Conservation (phyloP, 2,888 invertebrate species). For the Lathronympha strigana region DNA sequence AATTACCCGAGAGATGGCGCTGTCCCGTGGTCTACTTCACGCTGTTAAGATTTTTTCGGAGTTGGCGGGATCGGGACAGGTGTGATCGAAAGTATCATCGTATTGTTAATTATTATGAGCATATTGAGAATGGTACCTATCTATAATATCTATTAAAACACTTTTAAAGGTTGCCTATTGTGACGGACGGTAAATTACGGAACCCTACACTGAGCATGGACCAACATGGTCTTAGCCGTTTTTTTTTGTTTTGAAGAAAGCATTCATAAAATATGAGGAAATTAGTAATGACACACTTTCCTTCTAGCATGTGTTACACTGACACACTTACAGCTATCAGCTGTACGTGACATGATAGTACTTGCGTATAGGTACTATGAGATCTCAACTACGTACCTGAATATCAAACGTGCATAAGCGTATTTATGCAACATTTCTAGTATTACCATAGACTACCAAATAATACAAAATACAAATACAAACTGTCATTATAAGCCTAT, state of each 20-base stretch:
- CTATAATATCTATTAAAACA: too few species aligned
- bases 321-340: background rate
- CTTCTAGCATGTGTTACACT: background rate
- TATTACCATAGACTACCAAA: background rate
- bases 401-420: background rate
- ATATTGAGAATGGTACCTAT: too few species aligned
- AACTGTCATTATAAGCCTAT: background rate
- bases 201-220: too few species aligned
- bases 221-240: too few species aligned
- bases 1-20: too few species aligned
- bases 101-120: too few species aligned
- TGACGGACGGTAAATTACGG: too few species aligned
- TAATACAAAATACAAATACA: background rate
- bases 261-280: background rate
- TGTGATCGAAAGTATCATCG: too few species aligned
- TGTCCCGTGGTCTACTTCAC: too few species aligned
- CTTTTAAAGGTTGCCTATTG: too few species aligned
- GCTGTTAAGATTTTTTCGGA: too few species aligned
- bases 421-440: background rate
- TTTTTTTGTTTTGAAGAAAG: background rate
- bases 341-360: constrained; percentile 10
- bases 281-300: background rate
- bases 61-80: too few species aligned
- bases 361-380: background rate
- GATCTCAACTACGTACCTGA: background rate